A percentile compares a stretch with the other conserved stretches of the same genome.
These are phyloP conservation scores for Hydrotaea diabolus DNA, from an alignment of 2,888 invertebrate genomes.

Conservation along the genomic window DNA sequence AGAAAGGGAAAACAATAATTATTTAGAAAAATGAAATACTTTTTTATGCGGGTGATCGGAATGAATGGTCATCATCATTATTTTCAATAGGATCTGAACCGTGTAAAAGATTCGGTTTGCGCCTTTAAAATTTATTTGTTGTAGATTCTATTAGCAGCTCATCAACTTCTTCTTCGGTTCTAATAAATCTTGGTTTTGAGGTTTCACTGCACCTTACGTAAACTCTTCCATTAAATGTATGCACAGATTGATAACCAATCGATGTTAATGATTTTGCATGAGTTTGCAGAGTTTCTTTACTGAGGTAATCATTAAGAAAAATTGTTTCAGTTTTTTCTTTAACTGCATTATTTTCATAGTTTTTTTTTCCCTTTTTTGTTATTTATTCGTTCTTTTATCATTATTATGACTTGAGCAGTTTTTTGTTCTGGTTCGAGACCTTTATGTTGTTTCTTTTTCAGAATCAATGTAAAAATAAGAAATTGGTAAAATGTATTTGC, in stretches of 20 bases:
- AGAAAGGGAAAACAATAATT: neutral
- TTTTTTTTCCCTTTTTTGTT: neutral
- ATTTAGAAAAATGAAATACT: neutral
- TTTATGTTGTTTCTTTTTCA: too few relatives aligned
- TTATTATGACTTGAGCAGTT: too few relatives aligned
- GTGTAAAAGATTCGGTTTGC: neutral
- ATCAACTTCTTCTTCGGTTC: neutral
- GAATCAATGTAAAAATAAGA: too few relatives aligned
- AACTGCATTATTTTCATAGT: neutral
- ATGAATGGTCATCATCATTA: neutral
- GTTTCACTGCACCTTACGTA: neutral
- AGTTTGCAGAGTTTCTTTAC: neutral
- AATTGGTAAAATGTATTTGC: too few relatives aligned
- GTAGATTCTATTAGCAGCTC: neutral
- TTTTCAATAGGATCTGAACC: too few relatives aligned
- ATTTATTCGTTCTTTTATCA: too few relatives aligned
- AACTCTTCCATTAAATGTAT: neutral
- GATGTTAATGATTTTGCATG: neutral
- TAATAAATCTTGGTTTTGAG: neutral
- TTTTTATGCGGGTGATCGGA: neutral
- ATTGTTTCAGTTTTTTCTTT: neutral
- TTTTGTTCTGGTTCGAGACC: too few relatives aligned
- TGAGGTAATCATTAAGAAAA: neutral
- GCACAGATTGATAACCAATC: neutral
- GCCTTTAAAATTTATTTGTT: neutral